These are phyloP conservation scores for Zygogramma bicolorata DNA, from an alignment of 2,888 invertebrate genomes.

Conservation along the genomic window DNA sequence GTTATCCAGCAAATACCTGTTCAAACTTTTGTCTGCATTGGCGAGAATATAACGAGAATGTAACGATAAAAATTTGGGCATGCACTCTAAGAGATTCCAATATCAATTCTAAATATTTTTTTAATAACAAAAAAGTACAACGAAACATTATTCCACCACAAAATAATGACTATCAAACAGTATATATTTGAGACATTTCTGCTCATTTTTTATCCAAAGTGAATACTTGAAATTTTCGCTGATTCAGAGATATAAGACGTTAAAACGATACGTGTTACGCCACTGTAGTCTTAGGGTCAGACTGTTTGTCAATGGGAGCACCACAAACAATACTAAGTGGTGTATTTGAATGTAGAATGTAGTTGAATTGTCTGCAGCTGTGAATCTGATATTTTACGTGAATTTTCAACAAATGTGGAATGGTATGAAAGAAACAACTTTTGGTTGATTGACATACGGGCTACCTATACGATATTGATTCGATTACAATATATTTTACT, in stretches of 20 bases:
- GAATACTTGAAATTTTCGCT: background rate
- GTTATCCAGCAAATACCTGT: too few relatives aligned
- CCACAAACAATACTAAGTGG: constrained; percentile 54
- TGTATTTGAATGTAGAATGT: constrained; percentile 48
- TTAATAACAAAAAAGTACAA: too few relatives aligned
- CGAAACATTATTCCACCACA: too few relatives aligned
- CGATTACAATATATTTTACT: background rate
- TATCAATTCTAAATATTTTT: too few relatives aligned
- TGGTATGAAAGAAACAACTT: background rate
- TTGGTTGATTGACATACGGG: background rate
- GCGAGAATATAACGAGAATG: too few relatives aligned
- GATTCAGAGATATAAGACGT: background rate
- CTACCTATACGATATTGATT: background rate
- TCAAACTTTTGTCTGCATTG: too few relatives aligned
- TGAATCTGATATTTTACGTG: constrained; percentile 4
- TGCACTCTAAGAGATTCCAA: too few relatives aligned
- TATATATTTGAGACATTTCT: too few relatives aligned
- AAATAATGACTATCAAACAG: too few relatives aligned
- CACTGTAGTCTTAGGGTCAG: constrained; percentile 34
- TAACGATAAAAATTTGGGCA: too few relatives aligned
- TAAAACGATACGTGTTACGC: background rate
- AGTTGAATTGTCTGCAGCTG: constrained; percentile 50
- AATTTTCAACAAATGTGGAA: constrained; percentile 2
- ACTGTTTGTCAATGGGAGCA: constrained; percentile 51
- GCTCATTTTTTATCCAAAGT: background rate